Base-by-base conservation (phyloP, 2,797 vertebrate species). In the Microctenopoma steveboyesi region DNA sequence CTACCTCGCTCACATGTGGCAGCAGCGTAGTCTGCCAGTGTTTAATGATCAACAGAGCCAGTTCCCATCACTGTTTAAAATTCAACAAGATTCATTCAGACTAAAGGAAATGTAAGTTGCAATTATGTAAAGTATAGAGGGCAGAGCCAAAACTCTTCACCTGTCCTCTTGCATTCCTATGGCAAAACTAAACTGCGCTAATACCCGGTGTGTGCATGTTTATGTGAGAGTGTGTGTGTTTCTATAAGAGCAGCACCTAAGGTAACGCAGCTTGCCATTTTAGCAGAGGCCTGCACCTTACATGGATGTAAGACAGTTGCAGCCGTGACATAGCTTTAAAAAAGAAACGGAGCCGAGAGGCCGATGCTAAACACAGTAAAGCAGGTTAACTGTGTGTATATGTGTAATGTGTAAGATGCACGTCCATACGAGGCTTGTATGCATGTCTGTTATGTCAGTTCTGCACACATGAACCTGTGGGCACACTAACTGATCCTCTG, bases 91-190 rank as follows among this genome's bases (percentile, higher is more conserved):
- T 85, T 65, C 50, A 66, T 74, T 85, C 72, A 84, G 85, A 84
- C 69, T 72, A 64, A 81, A 85, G 72, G 72, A 87, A 86, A 86
- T 75, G 76, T 85, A 86, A 81, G 79, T 81, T 69, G 73, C 76
- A 89, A 87, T 85, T 87, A 88, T 87, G 76, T 71, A 87, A 87
- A 87, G 71, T 79, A 80, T 71, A 79, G 62, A 72, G 64, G 66
- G 55, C 63, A 51, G 62, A 79, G 85, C 78, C 85, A 86, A 84
- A 85, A 72, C 53, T 77, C 71, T 74, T 76, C 48, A 43, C 72
- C 76, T 73, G 74, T 80, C 72, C 64, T 77, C 47, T 66, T 64
- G 72, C 65, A 79, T 87, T 79, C 75, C 71, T 68, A 58, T n/a
- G 16, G 69, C 51, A 71, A 83, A 85, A 69, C 72, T 67, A 74